Evolutionary conservation across 2,888 invertebrate species (phyloP).

Genomic region (Miltochrista miniata): DNA sequence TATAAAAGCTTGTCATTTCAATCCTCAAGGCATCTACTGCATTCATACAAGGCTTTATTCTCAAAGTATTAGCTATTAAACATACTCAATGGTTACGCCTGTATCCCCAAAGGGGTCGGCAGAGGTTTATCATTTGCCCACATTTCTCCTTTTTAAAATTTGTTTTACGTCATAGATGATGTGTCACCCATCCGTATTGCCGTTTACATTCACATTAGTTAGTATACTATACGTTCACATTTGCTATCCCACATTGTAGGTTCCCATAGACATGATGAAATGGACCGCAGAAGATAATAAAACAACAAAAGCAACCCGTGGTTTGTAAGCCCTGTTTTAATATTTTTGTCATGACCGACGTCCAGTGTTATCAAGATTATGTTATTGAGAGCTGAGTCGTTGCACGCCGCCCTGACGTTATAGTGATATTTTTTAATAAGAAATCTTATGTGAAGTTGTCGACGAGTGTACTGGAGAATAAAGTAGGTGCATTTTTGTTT

Average conservation of each 20-base stretch:
- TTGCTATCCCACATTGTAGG: background rate
- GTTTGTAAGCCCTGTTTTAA: slow-evolving; percentile 31
- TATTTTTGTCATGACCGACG: slow-evolving; percentile 40
- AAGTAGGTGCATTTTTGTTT: slow-evolving; percentile 28
- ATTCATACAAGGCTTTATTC: too few relatives aligned
- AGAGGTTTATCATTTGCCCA: too few relatives aligned
- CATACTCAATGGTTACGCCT: too few relatives aligned
- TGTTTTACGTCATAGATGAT: too few relatives aligned
- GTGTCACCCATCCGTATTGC: too few relatives aligned
- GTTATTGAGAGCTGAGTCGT: slow-evolving; percentile 38
- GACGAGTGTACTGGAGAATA: slow-evolving; percentile 20
- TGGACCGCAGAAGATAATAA: slow-evolving; percentile 1
- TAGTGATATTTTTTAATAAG: slow-evolving; percentile 15
- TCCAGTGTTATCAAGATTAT: slow-evolving; percentile 44
- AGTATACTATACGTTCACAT: background rate
- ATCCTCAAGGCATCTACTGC: too few relatives aligned
- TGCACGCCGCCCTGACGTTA: slow-evolving; percentile 34
- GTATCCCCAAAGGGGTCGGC: too few relatives aligned
- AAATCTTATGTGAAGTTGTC: slow-evolving; percentile 26
- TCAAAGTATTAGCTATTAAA: too few relatives aligned
- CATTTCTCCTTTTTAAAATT: too few relatives aligned
- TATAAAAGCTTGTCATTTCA: too few relatives aligned
- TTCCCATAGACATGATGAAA: background rate
- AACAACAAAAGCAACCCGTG: slow-evolving; percentile 12
- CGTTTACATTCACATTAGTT: too few relatives aligned